phyloP scores from a whole-genome alignment of 2,113 vertebrate genomes.

The Taurulus bubalis region DNA sequence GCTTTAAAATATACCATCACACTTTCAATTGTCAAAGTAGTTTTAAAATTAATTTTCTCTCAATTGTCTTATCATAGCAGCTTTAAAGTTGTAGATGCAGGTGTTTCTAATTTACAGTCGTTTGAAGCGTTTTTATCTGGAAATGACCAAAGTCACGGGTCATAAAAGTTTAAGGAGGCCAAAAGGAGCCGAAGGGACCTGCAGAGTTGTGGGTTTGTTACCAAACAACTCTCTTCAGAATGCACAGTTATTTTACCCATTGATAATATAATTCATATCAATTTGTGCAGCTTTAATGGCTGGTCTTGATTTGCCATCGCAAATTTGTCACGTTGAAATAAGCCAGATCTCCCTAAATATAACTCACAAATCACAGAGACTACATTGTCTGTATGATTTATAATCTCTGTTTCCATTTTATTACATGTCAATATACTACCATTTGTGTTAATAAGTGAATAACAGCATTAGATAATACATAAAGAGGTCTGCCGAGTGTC shows the following conservation, averaged over 20 bases:
- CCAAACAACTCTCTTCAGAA: not conserved
- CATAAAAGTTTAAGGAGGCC: not conserved
- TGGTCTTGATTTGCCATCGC: not conserved
- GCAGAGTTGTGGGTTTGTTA: not conserved
- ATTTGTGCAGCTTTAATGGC: conserved; percentile 4
- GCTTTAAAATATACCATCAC: not conserved
- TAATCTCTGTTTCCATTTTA: not conserved
- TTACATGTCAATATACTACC: not conserved
- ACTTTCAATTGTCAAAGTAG: not conserved
- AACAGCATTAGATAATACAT: not conserved
- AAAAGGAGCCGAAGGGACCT: not conserved
- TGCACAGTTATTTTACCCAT: not conserved
- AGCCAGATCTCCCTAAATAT: not conserved
- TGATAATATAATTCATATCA: not conserved
- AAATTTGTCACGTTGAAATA: not conserved
- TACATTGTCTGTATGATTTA: not conserved
- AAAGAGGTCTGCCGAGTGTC: rapidly evolving
- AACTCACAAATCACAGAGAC: not conserved
- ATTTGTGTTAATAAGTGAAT: not conserved
- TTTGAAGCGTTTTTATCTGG: not conserved
- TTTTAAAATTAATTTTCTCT: not conserved
- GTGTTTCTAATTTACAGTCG: not conserved
- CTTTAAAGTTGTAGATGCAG: not conserved
- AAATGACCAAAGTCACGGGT: not conserved
- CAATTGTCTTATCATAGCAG: not conserved